Evolutionary conservation across 2,888 invertebrate species (phyloP).

Genomic region (Aspidiotus destructor): DNA sequence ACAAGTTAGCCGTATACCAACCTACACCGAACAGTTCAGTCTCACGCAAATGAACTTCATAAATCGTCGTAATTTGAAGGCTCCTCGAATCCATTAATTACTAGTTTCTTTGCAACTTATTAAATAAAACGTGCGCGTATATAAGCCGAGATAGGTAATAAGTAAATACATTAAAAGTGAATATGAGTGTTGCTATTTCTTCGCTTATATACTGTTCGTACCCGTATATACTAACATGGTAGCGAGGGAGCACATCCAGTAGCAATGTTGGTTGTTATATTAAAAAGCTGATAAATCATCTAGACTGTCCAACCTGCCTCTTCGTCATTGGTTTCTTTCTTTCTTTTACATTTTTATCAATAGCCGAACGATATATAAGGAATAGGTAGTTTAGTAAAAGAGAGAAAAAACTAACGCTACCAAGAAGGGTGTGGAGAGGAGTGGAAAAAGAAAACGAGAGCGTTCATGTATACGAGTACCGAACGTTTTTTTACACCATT

Average conservation of each 20-base stretch:
- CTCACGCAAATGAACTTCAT: slow-evolving; percentile 4
- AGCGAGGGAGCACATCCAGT: slow-evolving; percentile 7
- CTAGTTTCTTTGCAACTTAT: slow-evolving; percentile 7
- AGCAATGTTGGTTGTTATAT: slow-evolving; percentile 13
- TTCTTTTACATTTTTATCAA: slow-evolving; percentile 16
- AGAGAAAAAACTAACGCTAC: background rate
- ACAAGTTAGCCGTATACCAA: no score
- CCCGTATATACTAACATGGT: background rate
- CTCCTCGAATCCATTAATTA: slow-evolving; percentile 8
- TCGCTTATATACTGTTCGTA: background rate
- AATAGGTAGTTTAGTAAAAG: background rate
- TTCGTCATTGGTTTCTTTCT: background rate
- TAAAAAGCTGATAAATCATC: slow-evolving; percentile 20
- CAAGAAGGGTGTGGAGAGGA: background rate
- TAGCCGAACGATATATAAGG: background rate
- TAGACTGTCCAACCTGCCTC: slow-evolving; percentile 5
- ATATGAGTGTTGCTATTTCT: slow-evolving; percentile 3
- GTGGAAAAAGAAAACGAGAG: no score
- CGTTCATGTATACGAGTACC: no score
- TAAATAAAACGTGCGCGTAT: slow-evolving; percentile 18
- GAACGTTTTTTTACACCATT: no score
- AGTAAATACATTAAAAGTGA: slow-evolving; percentile 15
- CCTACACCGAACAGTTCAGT: background rate
- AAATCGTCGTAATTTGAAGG: background rate
- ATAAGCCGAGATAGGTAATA: slow-evolving; percentile 1